Base-by-base conservation (phyloP, 2,797 vertebrate genomes). In the Epinephelus awoara region DNA sequence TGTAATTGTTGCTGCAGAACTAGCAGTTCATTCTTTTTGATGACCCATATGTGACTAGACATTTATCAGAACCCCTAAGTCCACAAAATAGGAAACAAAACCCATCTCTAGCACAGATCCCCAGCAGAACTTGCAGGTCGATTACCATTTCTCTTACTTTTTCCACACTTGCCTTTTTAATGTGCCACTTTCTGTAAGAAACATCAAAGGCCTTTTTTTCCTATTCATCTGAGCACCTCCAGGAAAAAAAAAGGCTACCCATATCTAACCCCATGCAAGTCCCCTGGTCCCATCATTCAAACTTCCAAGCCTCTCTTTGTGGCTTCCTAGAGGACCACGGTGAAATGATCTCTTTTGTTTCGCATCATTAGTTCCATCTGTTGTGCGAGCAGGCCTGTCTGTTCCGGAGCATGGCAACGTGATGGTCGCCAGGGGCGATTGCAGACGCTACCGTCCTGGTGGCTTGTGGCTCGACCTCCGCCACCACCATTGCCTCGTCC, bases 291-390 rank as follows among this genome's bases (percentile, higher is more conserved):
- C 93, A 93, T 96, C 94, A 93, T 93, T 96, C 91, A 85, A 94
- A 96, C 93, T 91, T 92, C 93, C 91, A 91, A 92, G 85, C 92
- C 80, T 85, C 84, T 89, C 89, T 94, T 94, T 95, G 94, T 93
- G 92, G 93, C 93, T 92, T 96, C 94, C 92, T 92, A 68, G 94
- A 75, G 79, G 92, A 95, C 94, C 91, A 94, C 88, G 92, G 94
- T 90, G 88, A 96, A 94, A 95, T 95, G 94, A 96, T 96, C 96
- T 96, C 95, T 95, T 97, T 97, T 96, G 95, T 95, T 95, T 94
- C 96, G 96, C 95, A 96, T 96, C 96, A 96, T 97, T 96, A 96
- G 96, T 96, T 94, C 96, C 96, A 96, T 97, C 96, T 97, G 97
- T 96, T 96, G 94, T 90, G 90, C 82, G 91, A 93, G 91, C 92